phyloP scores from a whole-genome alignment of 2,113 vertebrate species.

The Lepisosteus oculatus region DNA sequence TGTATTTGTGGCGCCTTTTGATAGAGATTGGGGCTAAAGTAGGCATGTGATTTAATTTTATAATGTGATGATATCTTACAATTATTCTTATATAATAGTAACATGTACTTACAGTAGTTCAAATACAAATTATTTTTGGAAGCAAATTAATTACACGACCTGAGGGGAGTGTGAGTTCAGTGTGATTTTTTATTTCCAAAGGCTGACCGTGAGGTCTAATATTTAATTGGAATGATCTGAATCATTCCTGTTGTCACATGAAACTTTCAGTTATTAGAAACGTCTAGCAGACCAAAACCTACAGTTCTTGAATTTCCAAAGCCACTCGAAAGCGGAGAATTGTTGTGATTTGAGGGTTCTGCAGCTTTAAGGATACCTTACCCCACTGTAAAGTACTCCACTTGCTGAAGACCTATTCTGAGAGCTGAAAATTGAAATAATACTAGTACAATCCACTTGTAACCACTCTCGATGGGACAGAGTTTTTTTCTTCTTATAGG shows the following conservation, averaged over 20 bases:
- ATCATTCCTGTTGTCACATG: conserved; percentile 2
- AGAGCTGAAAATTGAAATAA: not conserved
- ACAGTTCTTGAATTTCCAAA: conserved; percentile 10
- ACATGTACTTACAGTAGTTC: no score
- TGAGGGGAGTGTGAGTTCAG: no score
- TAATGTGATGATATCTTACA: no score
- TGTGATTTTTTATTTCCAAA: no score
- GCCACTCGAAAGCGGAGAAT: conserved; percentile 16
- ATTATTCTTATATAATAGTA: no score
- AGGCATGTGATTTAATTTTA: no score
- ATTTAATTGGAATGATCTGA: conserved; percentile 25
- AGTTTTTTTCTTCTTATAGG: not conserved
- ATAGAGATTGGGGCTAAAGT: no score
- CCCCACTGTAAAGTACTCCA: not conserved
- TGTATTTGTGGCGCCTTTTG: no score
- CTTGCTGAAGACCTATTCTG: not conserved
- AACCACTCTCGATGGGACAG: not conserved
- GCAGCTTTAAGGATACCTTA: not conserved
- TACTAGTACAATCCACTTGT: not conserved
- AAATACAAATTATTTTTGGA: no score
- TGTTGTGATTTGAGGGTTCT: conserved; percentile 1
- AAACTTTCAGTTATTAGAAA: conserved; percentile 10
- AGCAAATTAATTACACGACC: no score
- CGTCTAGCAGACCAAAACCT: conserved; percentile 15
- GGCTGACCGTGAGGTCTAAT: not conserved